phyloP scores from a whole-genome alignment of 2,797 vertebrate species.

The Enteromius viviparus region DNA sequence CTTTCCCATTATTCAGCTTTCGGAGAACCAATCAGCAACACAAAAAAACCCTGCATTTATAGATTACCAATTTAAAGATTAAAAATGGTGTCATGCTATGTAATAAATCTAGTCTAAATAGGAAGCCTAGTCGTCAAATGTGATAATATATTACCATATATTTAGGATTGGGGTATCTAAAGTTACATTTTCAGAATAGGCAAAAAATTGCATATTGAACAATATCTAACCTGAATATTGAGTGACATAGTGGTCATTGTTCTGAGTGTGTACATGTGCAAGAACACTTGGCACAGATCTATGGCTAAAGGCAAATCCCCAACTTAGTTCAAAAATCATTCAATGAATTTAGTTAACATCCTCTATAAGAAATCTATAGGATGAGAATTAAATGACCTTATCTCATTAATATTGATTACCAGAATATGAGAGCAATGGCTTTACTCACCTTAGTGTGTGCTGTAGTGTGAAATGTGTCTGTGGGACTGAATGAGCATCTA shows the following conservation, averaged over 20 bases:
- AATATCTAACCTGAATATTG: not conserved
- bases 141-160: not conserved
- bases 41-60: not conserved
- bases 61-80: not conserved
- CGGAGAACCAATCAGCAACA: not conserved
- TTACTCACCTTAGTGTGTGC: conserved; percentile 55
- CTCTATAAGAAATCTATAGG: not conserved
- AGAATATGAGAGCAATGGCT: conserved; percentile 22
- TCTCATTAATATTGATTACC: not conserved
- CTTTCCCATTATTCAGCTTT: not conserved
- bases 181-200: not conserved
- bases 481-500: conserved; percentile 19
- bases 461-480: conserved; percentile 57
- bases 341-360: not conserved
- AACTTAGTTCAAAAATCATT: not conserved
- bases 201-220: not conserved
- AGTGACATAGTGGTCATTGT: too few relatives aligned
- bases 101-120: not conserved
- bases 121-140: not conserved
- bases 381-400: not conserved
- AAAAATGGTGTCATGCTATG: not conserved
- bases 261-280: not conserved
- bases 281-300: not conserved
- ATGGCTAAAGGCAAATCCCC: not conserved
- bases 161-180: not conserved